Base-by-base conservation (phyloP, 2,888 invertebrate species). In the Trachelus iudaicus region DNA sequence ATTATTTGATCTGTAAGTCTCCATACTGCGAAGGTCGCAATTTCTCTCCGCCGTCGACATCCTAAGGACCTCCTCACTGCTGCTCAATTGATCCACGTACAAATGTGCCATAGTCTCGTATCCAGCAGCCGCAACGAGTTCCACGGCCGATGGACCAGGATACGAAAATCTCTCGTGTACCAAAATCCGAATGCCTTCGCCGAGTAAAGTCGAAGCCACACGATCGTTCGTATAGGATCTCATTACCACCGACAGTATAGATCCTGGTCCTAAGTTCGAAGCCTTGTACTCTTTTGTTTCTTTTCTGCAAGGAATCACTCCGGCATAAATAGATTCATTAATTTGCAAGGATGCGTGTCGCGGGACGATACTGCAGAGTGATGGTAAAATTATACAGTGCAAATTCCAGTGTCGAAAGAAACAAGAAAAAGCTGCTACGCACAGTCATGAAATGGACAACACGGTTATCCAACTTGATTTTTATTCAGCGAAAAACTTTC, bases 121-220 rank as follows among this genome's bases (percentile, higher is more conserved):
- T 3, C 82, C 83, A 1, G 81, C 74, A 9, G 79, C 81, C 0
- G 84, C 84, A n/a, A 85, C 80, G 33, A 87, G 86, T 73, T 85
- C 85, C 68, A 82, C 68, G 1, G 86, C 76, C 9, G 82, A 78
- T 1, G 83, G 76, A 1, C 88, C 89, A 1, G 90, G 91, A 83
- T 88, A 87, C 30, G 90, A 88, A 40, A 83, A 81, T 0, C 87
- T 84, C 77, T 89, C 88, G 81, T 92, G 91, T 13, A 92, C 83
- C 15, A 89, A 77, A 1, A 91, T 87, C 86, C 89, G 85, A 13
- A 86, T 75, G 13, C 87, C 87, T 34, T 87, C 85, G 0, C 87
- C 86, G 76, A 82, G 83, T 37, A 83, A 82, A 56, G 84, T 81
- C 69, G 87, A 83, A 11, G 87, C 80, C 4, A 86, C 74, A 15